Base-by-base conservation (phyloP, 2,888 invertebrate species). In the Oligia fasciuncula region DNA sequence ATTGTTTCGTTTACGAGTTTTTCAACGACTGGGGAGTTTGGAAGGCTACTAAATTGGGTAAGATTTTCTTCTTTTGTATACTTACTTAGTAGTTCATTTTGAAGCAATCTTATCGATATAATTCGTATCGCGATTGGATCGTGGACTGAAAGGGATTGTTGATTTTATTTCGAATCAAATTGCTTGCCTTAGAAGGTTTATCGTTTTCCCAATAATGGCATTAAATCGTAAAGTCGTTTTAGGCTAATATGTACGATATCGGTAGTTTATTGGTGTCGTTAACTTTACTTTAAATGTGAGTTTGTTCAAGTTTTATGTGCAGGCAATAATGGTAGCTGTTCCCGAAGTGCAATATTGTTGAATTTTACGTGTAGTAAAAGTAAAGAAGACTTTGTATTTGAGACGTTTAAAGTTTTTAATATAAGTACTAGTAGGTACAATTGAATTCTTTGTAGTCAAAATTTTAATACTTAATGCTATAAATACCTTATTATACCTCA, bases 161-260 rank as follows among this genome's bases (percentile, higher is more conserved):
- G 86, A 87, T 86, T 91, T 92, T 91, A 91, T 92, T 89, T 88
- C 83, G 85, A 91, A 91, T 89, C 83, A 86, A 90, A 90, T 87
- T 88, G 87, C 87, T 87, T 85, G 87, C 87, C 85, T 75, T 84
- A 76, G 85, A 84, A 91, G 85, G 91, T 93, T 93, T 92, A 94
- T 91, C 89, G 92, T 89, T 91, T 93, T 90, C 88, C 90, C 93
- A 86, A 93, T 94, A 93, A 91, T 90, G 87, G 91, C 87, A 89
- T 92, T 84, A 91, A 90, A 91, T 90, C 89, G 90, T 91, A 91
- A 92, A 93, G 76, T 84, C 80, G 82, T 85, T 89, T 88, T 80
- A 88, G 80, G 81, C 70, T 90, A 90, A 87, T 88, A 82, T 80
- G 77, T 72, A 70, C 71, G 76, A 77, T 82, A 83, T 81, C 51